phyloP scores from a whole-genome alignment of 2,797 vertebrate genomes.

The Pelochelys cantorii region DNA sequence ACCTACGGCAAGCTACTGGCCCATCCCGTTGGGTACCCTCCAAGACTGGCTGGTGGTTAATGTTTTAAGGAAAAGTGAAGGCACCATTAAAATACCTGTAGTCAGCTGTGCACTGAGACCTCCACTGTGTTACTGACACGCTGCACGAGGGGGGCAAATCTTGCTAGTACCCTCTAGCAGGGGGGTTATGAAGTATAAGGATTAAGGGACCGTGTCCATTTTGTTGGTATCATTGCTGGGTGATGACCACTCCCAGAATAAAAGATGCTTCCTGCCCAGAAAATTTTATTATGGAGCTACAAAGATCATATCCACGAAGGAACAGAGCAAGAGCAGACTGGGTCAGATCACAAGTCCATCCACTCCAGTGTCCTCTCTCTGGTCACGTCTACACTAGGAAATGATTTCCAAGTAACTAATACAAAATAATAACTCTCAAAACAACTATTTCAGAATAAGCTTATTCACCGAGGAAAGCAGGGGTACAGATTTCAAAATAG shows the following conservation, averaged over 20 bases:
- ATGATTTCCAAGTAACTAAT: too few species aligned
- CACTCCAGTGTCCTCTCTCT: fast-evolving
- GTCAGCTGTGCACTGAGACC: not conserved
- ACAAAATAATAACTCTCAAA: too few species aligned
- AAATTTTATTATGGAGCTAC: fast-evolving
- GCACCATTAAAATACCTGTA: not conserved
- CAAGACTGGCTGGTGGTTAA: not conserved
- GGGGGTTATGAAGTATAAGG: not conserved
- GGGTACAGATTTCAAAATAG: too few species aligned
- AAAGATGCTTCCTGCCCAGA: not conserved
- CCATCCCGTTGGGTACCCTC: conserved; percentile 33
- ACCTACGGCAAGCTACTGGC: fast-evolving
- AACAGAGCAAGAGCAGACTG: not conserved
- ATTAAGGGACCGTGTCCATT: not conserved
- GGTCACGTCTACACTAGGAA: too few species aligned
- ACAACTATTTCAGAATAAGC: too few species aligned
- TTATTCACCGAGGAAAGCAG: too few species aligned
- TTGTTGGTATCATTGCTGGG: not conserved
- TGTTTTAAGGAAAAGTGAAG: fast-evolving
- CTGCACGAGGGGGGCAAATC: not conserved
- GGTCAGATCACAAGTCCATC: not conserved
- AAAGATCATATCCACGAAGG: not conserved
- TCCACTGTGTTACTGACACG: not conserved
- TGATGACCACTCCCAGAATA: fast-evolving
- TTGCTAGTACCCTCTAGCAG: not conserved